Conservation (phyloP, 2,797 vertebrate species). For the Phrynocephalus vlangalii region DNA sequence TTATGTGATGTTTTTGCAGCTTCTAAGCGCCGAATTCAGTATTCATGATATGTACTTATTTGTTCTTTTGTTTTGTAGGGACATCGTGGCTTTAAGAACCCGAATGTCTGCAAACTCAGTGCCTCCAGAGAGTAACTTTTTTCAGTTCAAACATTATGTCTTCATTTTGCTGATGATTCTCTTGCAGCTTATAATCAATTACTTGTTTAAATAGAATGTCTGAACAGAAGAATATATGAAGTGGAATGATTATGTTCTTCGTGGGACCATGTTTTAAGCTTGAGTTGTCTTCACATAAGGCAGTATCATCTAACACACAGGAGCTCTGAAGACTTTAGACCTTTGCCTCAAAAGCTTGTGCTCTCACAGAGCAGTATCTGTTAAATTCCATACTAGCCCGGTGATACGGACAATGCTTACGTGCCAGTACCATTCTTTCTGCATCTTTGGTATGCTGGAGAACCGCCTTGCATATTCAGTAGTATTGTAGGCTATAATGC, state of each 20-base stretch:
- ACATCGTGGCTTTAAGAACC: slow-evolving; percentile 87
- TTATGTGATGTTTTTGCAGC: not conserved
- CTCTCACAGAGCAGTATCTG: slow-evolving; percentile 64
- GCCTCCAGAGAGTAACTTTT: slow-evolving; percentile 83
- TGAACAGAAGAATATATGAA: slow-evolving; percentile 72
- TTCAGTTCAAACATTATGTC: slow-evolving; percentile 92
- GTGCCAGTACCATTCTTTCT: slow-evolving; percentile 80
- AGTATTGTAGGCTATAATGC: slow-evolving; percentile 50
- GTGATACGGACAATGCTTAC: slow-evolving; percentile 72
- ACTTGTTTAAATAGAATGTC: slow-evolving; percentile 89
- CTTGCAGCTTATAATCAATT: slow-evolving; percentile 93
- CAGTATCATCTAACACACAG: slow-evolving; percentile 67
- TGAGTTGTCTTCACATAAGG: slow-evolving; percentile 70
- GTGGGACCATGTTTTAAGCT: slow-evolving; percentile 75
- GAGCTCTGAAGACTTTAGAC: slow-evolving; percentile 65
- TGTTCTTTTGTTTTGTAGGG: slow-evolving; percentile 81
- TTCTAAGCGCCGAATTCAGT: not conserved
- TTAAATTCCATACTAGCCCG: slow-evolving; percentile 62
- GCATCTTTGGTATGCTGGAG: slow-evolving; percentile 63
- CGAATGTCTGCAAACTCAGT: slow-evolving; percentile 79
- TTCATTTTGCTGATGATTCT: slow-evolving; percentile 90
- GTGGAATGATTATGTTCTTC: slow-evolving; percentile 68
- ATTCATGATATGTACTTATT: not conserved
- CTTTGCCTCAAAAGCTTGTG: slow-evolving; percentile 61
- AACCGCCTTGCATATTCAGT: slow-evolving; percentile 73